Evolutionary conservation across 2,888 invertebrate species (phyloP).

Genomic region (Callosobruchus maculatus): DNA sequence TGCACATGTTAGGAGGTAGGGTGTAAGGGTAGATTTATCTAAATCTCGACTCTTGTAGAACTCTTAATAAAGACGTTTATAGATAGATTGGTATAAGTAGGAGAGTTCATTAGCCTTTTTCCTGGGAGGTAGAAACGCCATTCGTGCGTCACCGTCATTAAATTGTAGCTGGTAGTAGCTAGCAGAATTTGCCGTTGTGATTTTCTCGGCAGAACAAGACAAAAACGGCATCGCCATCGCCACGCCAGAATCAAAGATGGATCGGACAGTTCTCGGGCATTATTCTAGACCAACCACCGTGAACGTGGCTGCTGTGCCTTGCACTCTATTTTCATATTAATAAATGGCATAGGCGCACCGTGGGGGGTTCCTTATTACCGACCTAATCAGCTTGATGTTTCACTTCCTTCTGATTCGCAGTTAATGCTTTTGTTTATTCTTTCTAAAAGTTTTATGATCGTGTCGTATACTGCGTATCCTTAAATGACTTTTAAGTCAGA

Average conservation of each 20-base stretch:
- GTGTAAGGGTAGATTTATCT: too few species aligned
- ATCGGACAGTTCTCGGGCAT: not conserved
- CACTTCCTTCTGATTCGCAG: not conserved
- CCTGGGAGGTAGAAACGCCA: not conserved
- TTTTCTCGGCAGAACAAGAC: not conserved
- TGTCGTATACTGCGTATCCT: not conserved
- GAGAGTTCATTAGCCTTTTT: too few species aligned
- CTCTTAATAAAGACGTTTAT: too few species aligned
- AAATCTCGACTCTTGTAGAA: too few species aligned
- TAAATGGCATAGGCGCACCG: not conserved
- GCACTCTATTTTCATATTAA: not conserved
- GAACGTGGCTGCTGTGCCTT: not conserved
- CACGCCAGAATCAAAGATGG: not conserved
- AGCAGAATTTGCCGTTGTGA: not conserved
- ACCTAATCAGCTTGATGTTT: not conserved
- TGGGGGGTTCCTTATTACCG: not conserved
- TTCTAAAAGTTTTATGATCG: not conserved
- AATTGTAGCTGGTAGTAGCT: not conserved
- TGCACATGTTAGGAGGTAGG: too few species aligned
- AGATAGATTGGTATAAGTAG: too few species aligned
- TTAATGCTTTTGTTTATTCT: not conserved
- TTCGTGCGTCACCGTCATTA: not conserved
- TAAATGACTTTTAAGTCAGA: too few species aligned
- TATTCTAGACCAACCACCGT: constrained; percentile 1
- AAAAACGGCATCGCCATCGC: not conserved